phyloP scores from a whole-genome alignment of 2,113 vertebrate species.

The Jaculus jaculus region DNA sequence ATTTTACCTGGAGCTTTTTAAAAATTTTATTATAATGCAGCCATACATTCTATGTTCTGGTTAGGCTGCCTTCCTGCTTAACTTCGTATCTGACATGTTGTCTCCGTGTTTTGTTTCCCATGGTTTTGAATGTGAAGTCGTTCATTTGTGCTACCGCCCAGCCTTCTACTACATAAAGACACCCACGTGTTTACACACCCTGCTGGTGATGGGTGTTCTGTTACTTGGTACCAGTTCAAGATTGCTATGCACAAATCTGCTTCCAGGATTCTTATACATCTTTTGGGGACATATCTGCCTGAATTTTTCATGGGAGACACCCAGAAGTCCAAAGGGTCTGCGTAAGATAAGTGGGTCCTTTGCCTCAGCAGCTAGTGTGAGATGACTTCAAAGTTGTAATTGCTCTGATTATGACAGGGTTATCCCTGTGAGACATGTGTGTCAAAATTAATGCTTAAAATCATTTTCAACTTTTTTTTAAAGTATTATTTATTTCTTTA shows the following conservation, averaged over 20 bases:
- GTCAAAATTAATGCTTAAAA: not conserved
- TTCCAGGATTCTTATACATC: fast-evolving
- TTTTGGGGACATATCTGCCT: no score
- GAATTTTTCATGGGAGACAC: not conserved
- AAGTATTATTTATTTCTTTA: no score
- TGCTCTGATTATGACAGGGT: fast-evolving
- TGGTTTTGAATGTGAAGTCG: not conserved
- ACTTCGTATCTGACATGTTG: not conserved
- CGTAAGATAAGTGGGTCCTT: fast-evolving
- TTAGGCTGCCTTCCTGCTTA: not conserved
- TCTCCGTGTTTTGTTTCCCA: no score
- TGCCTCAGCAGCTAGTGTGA: not conserved
- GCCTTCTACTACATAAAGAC: no score
- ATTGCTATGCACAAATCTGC: not conserved
- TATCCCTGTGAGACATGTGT: no score
- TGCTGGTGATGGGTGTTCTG: fast-evolving
- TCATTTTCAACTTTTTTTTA: no score
- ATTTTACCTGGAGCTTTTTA: not conserved
- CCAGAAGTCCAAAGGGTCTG: not conserved
- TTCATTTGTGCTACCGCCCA: fast-evolving
- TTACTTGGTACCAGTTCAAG: not conserved
- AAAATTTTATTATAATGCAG: not conserved
- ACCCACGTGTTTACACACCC: fast-evolving
- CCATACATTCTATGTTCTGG: not conserved
- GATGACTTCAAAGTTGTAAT: not conserved